These are phyloP conservation scores for Sphaerophoria rueppellii DNA, from an alignment of 2,888 invertebrate species.

Conservation along the genomic window DNA sequence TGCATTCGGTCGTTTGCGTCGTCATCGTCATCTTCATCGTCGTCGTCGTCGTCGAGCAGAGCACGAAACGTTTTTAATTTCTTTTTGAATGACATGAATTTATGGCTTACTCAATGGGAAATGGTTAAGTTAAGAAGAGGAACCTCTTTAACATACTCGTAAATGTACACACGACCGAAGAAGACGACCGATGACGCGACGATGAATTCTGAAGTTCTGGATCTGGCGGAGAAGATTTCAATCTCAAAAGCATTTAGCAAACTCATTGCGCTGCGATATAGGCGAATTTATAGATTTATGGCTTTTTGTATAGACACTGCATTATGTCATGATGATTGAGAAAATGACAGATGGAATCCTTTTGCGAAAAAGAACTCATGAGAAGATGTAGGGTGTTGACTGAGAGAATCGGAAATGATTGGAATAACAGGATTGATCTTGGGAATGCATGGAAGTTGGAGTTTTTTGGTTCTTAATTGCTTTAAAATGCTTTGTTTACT, in stretches of 20 bases:
- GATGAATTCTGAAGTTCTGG: conserved; percentile 14
- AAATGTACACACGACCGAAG: no score
- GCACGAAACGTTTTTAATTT: conserved; percentile 68
- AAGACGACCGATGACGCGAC: not conserved
- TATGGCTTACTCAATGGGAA: conserved; percentile 67
- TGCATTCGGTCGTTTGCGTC: not conserved
- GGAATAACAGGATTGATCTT: conserved; percentile 26
- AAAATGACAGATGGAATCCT: conserved; percentile 51
- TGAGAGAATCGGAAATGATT: conserved; percentile 27
- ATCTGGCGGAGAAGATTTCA: conserved; percentile 24
- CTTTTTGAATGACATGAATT: conserved; percentile 65
- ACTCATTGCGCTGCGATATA: not conserved
- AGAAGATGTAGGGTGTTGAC: conserved; percentile 20
- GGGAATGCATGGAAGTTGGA: not conserved
- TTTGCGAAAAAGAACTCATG: conserved; percentile 12
- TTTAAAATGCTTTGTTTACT: not conserved
- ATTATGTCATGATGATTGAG: conserved; percentile 56
- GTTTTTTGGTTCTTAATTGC: not conserved
- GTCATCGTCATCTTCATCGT: not conserved
- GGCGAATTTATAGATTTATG: conserved; percentile 66
- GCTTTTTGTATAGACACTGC: conserved; percentile 44
- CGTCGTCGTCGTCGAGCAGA: conserved; percentile 16
- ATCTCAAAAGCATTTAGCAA: conserved; percentile 28
- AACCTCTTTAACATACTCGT: conserved; percentile 41
- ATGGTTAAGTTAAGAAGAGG: conserved; percentile 50